Evolutionary conservation across 2,888 invertebrate genomes (phyloP).

Genomic region (Nematopogon swammerdamellus): DNA sequence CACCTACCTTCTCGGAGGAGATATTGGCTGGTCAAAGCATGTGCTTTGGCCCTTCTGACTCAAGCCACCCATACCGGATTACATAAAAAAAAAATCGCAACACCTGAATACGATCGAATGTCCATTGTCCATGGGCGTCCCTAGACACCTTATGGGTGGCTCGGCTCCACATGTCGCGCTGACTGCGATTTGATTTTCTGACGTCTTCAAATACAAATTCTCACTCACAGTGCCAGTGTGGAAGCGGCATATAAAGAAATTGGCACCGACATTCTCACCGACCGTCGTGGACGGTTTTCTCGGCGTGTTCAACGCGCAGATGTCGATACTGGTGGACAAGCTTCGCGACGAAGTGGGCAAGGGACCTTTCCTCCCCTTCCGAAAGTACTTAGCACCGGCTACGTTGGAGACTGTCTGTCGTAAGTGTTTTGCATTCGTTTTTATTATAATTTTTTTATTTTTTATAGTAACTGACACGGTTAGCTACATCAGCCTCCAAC

Average conservation of each 20-base stretch:
- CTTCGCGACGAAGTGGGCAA: slow-evolving; percentile 19
- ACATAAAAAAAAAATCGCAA: too few relatives aligned
- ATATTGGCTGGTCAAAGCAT: too few relatives aligned
- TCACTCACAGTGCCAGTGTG: slow-evolving; percentile 24
- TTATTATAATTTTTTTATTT: neutral
- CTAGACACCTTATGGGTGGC: too few relatives aligned
- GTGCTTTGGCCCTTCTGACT: too few relatives aligned
- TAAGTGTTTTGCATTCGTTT: slow-evolving; percentile 16
- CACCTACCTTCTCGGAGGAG: too few relatives aligned
- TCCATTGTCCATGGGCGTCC: too few relatives aligned
- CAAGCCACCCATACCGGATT: too few relatives aligned
- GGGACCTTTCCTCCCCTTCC: slow-evolving; percentile 23
- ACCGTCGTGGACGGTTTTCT: slow-evolving; percentile 26
- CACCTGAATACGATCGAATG: too few relatives aligned
- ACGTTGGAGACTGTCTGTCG: slow-evolving; percentile 34
- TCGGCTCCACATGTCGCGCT: too few relatives aligned
- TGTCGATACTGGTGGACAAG: slow-evolving; percentile 17
- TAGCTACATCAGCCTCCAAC: neutral
- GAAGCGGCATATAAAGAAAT: slow-evolving; percentile 31
- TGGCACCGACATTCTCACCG: slow-evolving; percentile 26
- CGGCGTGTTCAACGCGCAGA: slow-evolving; percentile 26
- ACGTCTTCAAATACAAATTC: too few relatives aligned
- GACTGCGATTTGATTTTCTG: too few relatives aligned
- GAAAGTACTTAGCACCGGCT: slow-evolving; percentile 22
- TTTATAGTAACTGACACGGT: neutral